A percentile compares a stretch with the other conserved stretches of the same genome.
Conservation (phyloP, 2,888 invertebrate species). For the Ophion ventricosus region DNA sequence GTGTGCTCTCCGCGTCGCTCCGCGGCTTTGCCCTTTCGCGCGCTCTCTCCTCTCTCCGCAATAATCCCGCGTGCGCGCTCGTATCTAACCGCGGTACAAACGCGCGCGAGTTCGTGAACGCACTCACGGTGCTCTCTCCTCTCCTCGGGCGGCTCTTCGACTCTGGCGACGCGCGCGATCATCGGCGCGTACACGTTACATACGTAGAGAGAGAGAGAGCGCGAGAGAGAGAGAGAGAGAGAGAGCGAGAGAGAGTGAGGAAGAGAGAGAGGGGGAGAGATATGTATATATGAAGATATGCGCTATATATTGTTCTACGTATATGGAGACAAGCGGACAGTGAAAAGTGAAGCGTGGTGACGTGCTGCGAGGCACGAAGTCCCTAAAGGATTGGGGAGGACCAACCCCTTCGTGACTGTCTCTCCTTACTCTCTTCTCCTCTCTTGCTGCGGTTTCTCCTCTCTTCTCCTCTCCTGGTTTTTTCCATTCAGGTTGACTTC, state of each 20-base stretch:
- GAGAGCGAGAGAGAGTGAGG: not conserved
- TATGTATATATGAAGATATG: not conserved
- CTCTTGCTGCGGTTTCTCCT: not conserved
- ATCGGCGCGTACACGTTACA: not conserved
- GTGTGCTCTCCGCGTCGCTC: slow-evolving; percentile 56
- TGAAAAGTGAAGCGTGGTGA: not conserved
- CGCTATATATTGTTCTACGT: not conserved
- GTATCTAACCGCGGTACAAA: slow-evolving; percentile 74
- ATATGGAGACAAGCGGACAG: not conserved
- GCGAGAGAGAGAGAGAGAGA: not conserved
- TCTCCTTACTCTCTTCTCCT: not conserved
- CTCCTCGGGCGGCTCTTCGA: too few relatives aligned
- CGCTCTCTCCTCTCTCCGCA: slow-evolving; percentile 21
- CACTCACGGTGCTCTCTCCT: slow-evolving; percentile 11
- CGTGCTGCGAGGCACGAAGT: not conserved
- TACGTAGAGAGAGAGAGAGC: too few relatives aligned
- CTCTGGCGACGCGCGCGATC: too few relatives aligned
- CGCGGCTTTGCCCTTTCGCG: slow-evolving; percentile 52
- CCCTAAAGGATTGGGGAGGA: not conserved
- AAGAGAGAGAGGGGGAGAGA: too few relatives aligned
- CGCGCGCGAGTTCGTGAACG: slow-evolving; percentile 69
- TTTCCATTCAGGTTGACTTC: not conserved
- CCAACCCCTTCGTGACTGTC: not conserved
- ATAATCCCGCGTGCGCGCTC: slow-evolving; percentile 61
- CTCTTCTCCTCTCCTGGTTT: slow-evolving; percentile 8